A percentile compares a stretch with the other conserved stretches of the same genome.
These are phyloP conservation scores for Plagodis pulveraria DNA, from an alignment of 2,888 invertebrate genomes.

Conservation along the genomic window DNA sequence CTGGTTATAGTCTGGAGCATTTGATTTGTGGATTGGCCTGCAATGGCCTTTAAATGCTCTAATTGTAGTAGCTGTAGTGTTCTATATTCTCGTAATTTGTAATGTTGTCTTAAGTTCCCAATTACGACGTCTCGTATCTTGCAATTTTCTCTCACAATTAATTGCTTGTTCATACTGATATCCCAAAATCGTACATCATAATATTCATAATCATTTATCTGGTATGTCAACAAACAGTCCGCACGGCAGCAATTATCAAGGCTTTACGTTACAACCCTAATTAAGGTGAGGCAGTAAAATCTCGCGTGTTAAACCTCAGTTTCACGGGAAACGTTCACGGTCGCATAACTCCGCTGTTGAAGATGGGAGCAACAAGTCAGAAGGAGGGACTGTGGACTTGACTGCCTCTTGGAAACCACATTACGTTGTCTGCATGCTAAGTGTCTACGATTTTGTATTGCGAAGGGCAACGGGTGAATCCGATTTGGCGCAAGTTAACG, in stretches of 20 bases:
- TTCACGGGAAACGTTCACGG: constrained; percentile 54
- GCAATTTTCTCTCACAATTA: background rate
- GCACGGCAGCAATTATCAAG: constrained; percentile 39
- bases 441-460: no score
- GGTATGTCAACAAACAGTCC: constrained; percentile 19
- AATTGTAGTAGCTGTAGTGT: no score
- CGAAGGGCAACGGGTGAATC: no score
- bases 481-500: no score
- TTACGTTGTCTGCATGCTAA: background rate
- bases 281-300: constrained; percentile 66
- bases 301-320: constrained; percentile 65
- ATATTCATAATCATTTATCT: constrained; percentile 7
- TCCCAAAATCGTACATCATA: constrained; percentile 1
- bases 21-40: no score
- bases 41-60: no score
- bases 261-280: constrained; percentile 46
- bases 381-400: constrained; percentile 13
- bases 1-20: no score
- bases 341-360: constrained; percentile 47
- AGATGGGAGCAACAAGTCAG: constrained; percentile 60
- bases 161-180: background rate
- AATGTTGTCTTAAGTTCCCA: no score
- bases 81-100: no score
- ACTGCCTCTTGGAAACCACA: background rate
- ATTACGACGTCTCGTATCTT: no score